A percentile compares a stretch with the other conserved stretches of the same genome.
Conservation (phyloP, 2,113 vertebrate species). For the Lycaon pictus region DNA sequence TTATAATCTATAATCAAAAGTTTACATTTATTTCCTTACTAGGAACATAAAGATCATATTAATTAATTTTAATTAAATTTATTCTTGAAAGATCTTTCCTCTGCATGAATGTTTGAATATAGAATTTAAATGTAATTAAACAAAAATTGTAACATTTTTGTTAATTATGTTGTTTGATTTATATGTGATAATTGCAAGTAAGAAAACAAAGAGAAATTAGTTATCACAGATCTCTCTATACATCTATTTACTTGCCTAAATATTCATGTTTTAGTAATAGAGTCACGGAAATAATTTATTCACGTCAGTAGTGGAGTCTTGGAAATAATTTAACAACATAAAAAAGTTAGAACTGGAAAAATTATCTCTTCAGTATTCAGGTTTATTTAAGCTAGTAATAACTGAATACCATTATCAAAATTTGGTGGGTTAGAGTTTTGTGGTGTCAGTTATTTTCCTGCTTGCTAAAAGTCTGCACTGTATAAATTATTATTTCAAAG, state of each 20-base stretch:
- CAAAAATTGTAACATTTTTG: not conserved
- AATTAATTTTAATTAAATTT: slow-evolving; percentile 1
- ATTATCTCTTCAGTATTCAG: not conserved
- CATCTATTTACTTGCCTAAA: not conserved
- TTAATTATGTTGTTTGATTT: not conserved
- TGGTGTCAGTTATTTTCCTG: not conserved
- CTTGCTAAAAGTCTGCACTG: slow-evolving; percentile 9
- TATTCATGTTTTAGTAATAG: not conserved
- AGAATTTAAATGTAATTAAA: not conserved
- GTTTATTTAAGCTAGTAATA: not conserved
- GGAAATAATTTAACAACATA: not conserved
- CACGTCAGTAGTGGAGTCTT: not conserved
- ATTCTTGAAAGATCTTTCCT: not conserved
- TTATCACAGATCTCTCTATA: not conserved
- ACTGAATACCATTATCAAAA: not conserved
- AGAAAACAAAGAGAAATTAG: not conserved
- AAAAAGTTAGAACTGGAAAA: not conserved
- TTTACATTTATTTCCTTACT: not conserved
- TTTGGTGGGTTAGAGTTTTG: not conserved
- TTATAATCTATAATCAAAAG: not conserved
- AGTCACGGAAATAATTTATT: not conserved
- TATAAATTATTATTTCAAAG: slow-evolving; percentile 13
- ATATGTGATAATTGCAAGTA: not conserved
- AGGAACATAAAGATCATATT: not conserved
- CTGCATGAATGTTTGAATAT: not conserved